These are phyloP conservation scores for Anniella stebbinsi DNA, from an alignment of 2,797 vertebrate species.

Conservation along the genomic window DNA sequence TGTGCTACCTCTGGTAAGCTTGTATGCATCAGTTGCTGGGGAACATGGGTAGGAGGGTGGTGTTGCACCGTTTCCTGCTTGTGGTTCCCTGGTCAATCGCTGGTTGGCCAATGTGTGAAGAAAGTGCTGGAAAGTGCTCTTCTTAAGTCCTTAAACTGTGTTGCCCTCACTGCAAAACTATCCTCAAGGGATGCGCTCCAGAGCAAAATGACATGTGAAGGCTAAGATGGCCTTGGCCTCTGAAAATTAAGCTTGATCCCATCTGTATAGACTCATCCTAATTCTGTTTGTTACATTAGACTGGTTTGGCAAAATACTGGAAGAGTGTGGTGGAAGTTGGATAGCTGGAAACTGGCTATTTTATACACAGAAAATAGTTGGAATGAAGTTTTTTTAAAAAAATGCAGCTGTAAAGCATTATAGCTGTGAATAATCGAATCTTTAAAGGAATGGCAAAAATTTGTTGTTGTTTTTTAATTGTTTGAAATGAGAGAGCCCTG, in stretches of 20 bases:
- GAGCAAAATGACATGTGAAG: neutral
- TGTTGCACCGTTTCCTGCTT: no score
- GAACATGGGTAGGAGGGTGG: no score
- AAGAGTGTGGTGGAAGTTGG: neutral
- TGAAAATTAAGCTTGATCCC: neutral
- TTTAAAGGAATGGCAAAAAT: slow-evolving; percentile 22
- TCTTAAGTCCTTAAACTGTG: no score
- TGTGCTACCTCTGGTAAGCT: no score
- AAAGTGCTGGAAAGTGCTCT: no score
- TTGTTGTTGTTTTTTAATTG: accelerated
- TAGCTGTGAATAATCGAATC: slow-evolving; percentile 48
- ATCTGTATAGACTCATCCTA: neutral
- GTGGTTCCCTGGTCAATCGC: no score
- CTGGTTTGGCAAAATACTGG: neutral
- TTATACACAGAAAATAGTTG: neutral
- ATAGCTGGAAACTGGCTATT: neutral
- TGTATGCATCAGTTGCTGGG: no score
- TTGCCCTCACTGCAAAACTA: neutral
- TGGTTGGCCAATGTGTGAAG: no score
- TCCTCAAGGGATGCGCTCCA: neutral
- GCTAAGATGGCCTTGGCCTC: neutral
- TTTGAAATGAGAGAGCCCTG: neutral
- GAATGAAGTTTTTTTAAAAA: slow-evolving; percentile 33
- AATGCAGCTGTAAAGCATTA: slow-evolving; percentile 28
- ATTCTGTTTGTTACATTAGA: no score